Conservation (phyloP, 2,888 invertebrate genomes). For the Noctua janthina region DNA sequence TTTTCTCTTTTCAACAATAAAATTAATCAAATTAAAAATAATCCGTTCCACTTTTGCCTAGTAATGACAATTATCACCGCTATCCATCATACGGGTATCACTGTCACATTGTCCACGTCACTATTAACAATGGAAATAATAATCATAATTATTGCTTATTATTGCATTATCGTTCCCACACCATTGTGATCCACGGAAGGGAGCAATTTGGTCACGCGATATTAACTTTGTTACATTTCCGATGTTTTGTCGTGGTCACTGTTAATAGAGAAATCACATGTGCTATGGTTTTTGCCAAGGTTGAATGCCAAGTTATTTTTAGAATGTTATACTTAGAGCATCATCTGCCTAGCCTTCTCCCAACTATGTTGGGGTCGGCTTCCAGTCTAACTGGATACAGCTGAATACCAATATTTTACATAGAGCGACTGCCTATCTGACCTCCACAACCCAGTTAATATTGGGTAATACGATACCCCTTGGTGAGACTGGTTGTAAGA, state of each 20-base stretch:
- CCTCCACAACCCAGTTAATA: no score
- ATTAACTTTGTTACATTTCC: slow-evolving; percentile 44
- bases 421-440: no score
- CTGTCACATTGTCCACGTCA: slow-evolving; percentile 28
- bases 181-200: slow-evolving; percentile 54
- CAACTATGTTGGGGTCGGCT: no score
- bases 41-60: background rate
- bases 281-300: slow-evolving; percentile 14
- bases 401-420: no score
- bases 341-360: no score
- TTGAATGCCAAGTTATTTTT: background rate
- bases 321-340: background rate
- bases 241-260: slow-evolving; percentile 38
- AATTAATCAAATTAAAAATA: slow-evolving; percentile 4
- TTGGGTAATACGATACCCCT: no score
- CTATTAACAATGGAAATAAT: slow-evolving; percentile 9
- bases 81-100: slow-evolving; percentile 5
- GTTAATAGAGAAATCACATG: slow-evolving; percentile 25
- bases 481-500: no score
- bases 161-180: slow-evolving; percentile 43
- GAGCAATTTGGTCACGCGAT: slow-evolving; percentile 54
- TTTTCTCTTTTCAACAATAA: slow-evolving; percentile 16
- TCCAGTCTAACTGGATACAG: no score
- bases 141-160: slow-evolving; percentile 32
- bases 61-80: slow-evolving; percentile 1